These are phyloP conservation scores for Cryptocheilus praepositus DNA, from an alignment of 2,888 invertebrate genomes.

Conservation along the genomic window DNA sequence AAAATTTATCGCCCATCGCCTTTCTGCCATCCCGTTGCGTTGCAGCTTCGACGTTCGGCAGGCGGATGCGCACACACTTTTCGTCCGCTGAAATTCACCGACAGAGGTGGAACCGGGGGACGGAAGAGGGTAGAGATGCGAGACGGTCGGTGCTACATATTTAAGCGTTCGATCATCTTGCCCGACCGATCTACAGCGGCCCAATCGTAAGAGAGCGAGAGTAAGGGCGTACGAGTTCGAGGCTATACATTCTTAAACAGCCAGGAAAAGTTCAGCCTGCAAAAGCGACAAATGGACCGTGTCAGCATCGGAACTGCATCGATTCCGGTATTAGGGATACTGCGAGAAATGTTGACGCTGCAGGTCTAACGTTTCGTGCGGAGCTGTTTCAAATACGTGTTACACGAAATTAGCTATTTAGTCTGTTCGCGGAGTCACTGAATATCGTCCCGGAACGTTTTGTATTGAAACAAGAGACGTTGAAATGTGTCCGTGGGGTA, in stretches of 20 bases:
- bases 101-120: slow-evolving; percentile 12
- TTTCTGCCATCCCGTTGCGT: slow-evolving; percentile 12
- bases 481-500: no score
- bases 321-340: no score
- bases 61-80: neutral
- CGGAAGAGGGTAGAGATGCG: slow-evolving; percentile 16
- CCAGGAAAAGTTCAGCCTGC: slow-evolving; percentile 10
- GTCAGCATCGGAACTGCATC: neutral
- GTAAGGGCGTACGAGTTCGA: neutral
- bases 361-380: no score
- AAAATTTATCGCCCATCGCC: slow-evolving; percentile 58
- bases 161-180: slow-evolving; percentile 60
- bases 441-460: no score
- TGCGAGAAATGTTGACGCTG: no score
- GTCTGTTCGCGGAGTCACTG: no score
- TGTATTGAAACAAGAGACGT: no score
- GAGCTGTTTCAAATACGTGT: no score
- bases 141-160: slow-evolving; percentile 59
- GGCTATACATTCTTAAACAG: slow-evolving; percentile 47
- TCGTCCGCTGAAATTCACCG: slow-evolving; percentile 32
- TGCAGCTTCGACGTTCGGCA: no score
- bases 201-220: slow-evolving; percentile 24
- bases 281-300: slow-evolving; percentile 15
- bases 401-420: no score
- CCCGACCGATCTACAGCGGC: slow-evolving; percentile 38